Conservation (phyloP, 2,888 invertebrate species). For the Cephus rjabovi region DNA sequence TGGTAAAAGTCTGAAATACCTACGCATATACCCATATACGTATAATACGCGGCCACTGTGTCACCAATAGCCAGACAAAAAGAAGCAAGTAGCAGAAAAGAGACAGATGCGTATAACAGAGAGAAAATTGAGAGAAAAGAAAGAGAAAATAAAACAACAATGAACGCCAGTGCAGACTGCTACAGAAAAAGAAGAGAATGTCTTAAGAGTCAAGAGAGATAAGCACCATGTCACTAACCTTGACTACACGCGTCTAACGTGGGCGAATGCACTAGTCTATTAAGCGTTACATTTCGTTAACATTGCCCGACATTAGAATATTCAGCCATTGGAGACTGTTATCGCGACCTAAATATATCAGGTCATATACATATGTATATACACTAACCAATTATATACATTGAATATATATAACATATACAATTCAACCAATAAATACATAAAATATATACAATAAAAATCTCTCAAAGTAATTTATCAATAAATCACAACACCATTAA, state of each 20-base stretch:
- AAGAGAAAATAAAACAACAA: not conserved
- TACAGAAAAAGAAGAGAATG: no score
- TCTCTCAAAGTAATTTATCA: no score
- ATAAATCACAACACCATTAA: no score
- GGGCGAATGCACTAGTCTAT: conserved; percentile 48
- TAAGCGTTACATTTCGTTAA: conserved; percentile 52
- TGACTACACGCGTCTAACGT: conserved; percentile 36
- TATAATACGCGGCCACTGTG: not conserved
- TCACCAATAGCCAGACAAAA: not conserved
- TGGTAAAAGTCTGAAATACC: not conserved
- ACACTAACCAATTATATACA: no score
- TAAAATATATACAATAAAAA: no score
- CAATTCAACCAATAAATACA: no score
- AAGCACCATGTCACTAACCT: conserved; percentile 43
- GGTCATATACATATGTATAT: no score
- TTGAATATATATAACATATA: no score
- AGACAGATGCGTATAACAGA: not conserved
- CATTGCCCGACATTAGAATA: conserved; percentile 36
- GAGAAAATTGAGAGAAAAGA: no score
- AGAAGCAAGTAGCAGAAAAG: not conserved
- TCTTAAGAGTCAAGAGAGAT: conserved; percentile 24
- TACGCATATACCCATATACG: not conserved
- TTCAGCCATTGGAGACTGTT: conserved; percentile 32
- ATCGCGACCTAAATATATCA: conserved; percentile 49
- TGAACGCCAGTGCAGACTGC: no score